phyloP scores from a whole-genome alignment of 2,797 vertebrate genomes.

The Syndactyla subalaris region DNA sequence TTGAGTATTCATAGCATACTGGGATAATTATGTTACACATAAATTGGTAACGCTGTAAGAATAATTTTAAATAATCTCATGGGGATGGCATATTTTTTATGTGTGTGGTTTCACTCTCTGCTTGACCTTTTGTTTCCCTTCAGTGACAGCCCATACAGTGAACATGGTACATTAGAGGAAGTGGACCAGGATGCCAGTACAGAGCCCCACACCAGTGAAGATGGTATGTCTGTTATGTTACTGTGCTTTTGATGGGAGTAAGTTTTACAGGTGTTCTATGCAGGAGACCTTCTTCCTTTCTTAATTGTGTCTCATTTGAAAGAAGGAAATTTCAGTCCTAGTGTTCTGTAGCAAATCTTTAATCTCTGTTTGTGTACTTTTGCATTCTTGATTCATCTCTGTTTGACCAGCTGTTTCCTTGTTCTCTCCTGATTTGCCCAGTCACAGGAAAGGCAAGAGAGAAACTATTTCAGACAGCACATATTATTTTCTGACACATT shows the following conservation, averaged over 20 bases:
- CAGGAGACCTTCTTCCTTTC: background rate
- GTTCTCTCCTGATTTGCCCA: constrained; percentile 33
- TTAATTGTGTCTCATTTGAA: background rate
- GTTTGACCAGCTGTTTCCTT: constrained; percentile 63
- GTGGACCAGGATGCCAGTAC: constrained; percentile 92
- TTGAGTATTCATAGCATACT: background rate
- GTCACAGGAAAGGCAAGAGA: constrained; percentile 53
- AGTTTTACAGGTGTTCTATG: background rate
- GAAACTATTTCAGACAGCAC: constrained; percentile 39
- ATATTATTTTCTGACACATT: constrained; percentile 6
- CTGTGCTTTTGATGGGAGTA: background rate
- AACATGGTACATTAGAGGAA: constrained; percentile 94
- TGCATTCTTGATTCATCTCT: constrained; percentile 8
- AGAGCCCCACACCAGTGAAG: constrained; percentile 96
- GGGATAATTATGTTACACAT: background rate
- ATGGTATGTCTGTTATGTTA: constrained; percentile 80
- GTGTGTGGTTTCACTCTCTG: background rate
- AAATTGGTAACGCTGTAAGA: background rate
- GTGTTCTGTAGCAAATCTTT: background rate
- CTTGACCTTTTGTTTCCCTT: background rate
- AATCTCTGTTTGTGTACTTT: constrained; percentile 44
- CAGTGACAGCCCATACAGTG: constrained; percentile 98
- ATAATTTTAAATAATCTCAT: background rate
- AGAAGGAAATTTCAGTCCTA: background rate
- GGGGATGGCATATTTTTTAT: background rate